Conservation (phyloP, 2,113 vertebrate genomes). For the Morphnarchus princeps region DNA sequence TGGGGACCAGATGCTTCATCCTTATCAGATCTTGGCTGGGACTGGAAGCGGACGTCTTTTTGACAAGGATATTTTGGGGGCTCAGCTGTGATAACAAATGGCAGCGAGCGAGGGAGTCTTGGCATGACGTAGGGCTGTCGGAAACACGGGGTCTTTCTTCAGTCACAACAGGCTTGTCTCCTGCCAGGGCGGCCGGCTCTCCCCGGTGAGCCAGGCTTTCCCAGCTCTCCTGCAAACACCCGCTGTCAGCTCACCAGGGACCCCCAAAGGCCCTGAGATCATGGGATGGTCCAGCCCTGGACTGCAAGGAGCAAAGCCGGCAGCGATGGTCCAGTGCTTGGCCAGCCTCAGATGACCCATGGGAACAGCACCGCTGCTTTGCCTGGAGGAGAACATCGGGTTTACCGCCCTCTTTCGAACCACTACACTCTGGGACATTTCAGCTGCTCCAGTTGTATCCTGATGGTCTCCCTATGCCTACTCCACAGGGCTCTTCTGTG, state of each 20-base stretch:
- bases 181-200: not conserved
- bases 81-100: slow-evolving; percentile 71
- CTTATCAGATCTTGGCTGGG: slow-evolving; percentile 64
- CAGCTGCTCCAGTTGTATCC: not conserved
- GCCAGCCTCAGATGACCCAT: not conserved
- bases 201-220: not conserved
- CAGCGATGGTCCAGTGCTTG: not conserved
- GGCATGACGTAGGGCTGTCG: not conserved
- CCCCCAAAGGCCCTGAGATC: not conserved
- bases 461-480: not conserved
- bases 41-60: slow-evolving; percentile 54
- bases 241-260: fast-evolving
- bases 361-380: not conserved
- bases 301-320: fast-evolving
- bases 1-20: slow-evolving; percentile 60
- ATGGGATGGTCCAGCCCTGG: not conserved
- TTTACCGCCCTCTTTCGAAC: not conserved
- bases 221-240: not conserved
- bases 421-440: fast-evolving
- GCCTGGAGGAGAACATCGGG: not conserved
- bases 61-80: slow-evolving; percentile 54
- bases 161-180: not conserved
- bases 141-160: not conserved
- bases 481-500: not conserved
- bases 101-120: slow-evolving; percentile 29